A percentile compares a stretch with the other conserved stretches of the same genome.
Evolutionary conservation across 64 coral and sea anemone genomes (phyloP).

Genomic region (Dendronephthya gigantea): DNA sequence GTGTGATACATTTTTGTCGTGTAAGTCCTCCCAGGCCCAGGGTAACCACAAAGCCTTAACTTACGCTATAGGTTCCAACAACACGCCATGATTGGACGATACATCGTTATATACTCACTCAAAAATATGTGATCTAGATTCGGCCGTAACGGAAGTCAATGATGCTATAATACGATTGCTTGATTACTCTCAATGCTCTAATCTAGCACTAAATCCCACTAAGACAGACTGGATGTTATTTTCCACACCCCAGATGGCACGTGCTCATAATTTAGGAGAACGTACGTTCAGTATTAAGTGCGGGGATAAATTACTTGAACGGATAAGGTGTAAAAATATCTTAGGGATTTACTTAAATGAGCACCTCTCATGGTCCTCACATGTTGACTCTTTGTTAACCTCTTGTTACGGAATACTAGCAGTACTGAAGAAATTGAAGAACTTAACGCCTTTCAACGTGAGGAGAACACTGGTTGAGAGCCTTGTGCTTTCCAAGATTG

Average conservation of each 20-base stretch:
- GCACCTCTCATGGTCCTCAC: background rate
- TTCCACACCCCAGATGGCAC: no score
- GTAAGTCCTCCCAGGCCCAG: no score
- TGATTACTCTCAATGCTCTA: background rate
- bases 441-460: no score
- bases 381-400: background rate
- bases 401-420: background rate
- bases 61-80: no score
- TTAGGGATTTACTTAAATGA: background rate
- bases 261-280: background rate
- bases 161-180: slow-evolving; percentile 12
- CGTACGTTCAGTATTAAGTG: background rate
- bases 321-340: background rate
- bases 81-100: no score
- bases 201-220: background rate
- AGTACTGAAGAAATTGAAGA: background rate
- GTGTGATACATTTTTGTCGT: no score
- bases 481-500: no score
- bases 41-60: no score
- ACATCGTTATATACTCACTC: no score
- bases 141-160: no score
- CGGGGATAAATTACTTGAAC: background rate
- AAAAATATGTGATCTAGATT: no score
- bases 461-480: no score
- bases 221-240: background rate